Conservation (phyloP, 92 coral and sea anemone genomes). For the Isaurus tuberculatus region DNA sequence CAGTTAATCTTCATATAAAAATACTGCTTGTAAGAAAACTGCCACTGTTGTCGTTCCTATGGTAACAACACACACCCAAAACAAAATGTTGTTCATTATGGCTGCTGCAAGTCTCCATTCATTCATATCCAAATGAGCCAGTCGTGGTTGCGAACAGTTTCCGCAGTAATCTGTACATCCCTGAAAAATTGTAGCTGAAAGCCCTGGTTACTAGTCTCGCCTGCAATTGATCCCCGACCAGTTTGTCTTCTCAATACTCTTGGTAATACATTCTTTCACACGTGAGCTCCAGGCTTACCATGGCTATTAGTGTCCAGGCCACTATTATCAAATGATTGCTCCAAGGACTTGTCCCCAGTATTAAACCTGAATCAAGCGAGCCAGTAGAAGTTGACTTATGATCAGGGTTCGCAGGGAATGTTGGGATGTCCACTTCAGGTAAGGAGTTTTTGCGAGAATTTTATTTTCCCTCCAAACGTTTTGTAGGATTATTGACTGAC, state of each 20-base stretch:
- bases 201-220: constrained; percentile 2
- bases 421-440: background rate
- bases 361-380: constrained; percentile 28
- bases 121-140: constrained; percentile 45
- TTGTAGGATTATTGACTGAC: constrained; percentile 24
- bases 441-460: constrained; percentile 11
- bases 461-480: constrained; percentile 14
- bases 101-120: constrained; percentile 66
- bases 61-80: constrained; percentile 52
- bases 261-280: constrained; percentile 37
- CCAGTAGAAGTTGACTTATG: background rate
- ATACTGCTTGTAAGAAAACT: constrained; percentile 28
- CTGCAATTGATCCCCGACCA: background rate
- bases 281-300: background rate
- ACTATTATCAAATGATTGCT: constrained; percentile 12
- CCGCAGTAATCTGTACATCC: constrained; percentile 32
- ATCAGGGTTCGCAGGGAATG: background rate
- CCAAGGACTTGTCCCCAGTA: constrained; percentile 16
- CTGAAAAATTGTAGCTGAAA: constrained; percentile 35
- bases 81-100: constrained; percentile 58
- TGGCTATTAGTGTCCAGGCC: constrained; percentile 5
- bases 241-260: constrained; percentile 9
- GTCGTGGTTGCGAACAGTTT: constrained; percentile 43
- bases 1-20: constrained; percentile 19
- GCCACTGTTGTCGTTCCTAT: constrained; percentile 33